These are phyloP conservation scores for Atethmia centrago DNA, from an alignment of 2,888 invertebrate genomes.

Conservation along the genomic window DNA sequence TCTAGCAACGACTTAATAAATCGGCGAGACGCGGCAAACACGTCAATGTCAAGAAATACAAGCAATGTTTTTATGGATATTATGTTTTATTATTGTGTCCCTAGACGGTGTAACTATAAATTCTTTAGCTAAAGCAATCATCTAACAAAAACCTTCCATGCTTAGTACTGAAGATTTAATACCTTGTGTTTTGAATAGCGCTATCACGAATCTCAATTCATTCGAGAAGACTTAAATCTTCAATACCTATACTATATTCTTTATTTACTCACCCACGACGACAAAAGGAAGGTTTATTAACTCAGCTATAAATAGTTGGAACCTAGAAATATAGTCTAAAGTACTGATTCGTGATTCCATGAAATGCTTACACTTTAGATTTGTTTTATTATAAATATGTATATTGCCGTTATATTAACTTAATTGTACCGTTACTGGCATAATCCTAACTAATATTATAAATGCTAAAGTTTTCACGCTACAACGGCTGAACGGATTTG, in stretches of 20 bases:
- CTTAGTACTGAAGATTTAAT: constrained; percentile 7
- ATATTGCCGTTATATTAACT: not conserved
- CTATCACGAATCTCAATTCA: not conserved
- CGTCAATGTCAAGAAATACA: constrained; percentile 15
- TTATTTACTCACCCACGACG: not conserved
- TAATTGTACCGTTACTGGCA: not conserved
- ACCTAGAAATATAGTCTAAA: not conserved
- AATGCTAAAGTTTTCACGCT: too few species aligned
- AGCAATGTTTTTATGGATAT: constrained; percentile 9
- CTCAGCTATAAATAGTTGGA: not conserved
- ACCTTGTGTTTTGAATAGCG: not conserved
- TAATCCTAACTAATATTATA: too few species aligned
- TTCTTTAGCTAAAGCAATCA: not conserved
- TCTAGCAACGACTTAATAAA: not conserved
- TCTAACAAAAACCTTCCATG: constrained; percentile 6
- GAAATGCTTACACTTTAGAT: not conserved
- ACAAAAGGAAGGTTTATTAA: not conserved
- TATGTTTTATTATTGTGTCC: not conserved
- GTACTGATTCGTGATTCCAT: not conserved
- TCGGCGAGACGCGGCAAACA: not conserved
- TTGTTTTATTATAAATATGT: too few species aligned
- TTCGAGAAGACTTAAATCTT: constrained; percentile 13
- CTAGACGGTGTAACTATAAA: not conserved
- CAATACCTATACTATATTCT: not conserved
- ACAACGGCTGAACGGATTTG: too few species aligned